phyloP scores from a whole-genome alignment of 2,888 invertebrate genomes.

The Trypoxylon attenuatum region DNA sequence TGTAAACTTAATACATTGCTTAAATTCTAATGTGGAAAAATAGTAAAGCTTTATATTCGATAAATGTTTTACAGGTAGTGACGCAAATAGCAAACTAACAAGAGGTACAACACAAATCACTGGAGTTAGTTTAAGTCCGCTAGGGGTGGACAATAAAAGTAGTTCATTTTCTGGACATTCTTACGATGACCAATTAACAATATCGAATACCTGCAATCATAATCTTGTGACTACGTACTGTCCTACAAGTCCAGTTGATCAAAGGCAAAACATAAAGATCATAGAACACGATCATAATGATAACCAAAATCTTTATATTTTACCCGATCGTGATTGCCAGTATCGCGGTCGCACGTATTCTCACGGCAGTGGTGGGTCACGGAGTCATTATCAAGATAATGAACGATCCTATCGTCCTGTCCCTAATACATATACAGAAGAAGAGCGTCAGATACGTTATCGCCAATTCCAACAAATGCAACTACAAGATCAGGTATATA shows the following conservation, averaged over 20 bases:
- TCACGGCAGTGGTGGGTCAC: conserved; percentile 65
- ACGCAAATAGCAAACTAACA: conserved; percentile 53
- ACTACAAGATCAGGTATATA: conserved; percentile 50
- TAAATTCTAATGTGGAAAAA: too few species aligned
- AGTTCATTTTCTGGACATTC: conserved; percentile 51
- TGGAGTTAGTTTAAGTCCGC: conserved; percentile 67
- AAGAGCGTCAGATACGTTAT: conserved; percentile 65
- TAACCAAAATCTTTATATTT: conserved; percentile 69
- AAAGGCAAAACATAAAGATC: conserved; percentile 57
- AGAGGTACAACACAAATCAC: conserved; percentile 62
- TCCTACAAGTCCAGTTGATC: conserved; percentile 53
- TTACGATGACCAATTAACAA: conserved; percentile 46
- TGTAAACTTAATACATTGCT: too few species aligned
- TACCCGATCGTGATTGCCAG: conserved; percentile 69
- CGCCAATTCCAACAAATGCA: conserved; percentile 59
- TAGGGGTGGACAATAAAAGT: conserved; percentile 62
- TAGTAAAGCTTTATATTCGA: too few species aligned
- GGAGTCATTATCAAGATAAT: conserved; percentile 55
- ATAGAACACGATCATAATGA: conserved; percentile 67
- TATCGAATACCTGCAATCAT: conserved; percentile 47
- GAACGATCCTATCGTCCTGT: conserved; percentile 64
- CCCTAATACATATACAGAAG: conserved; percentile 67
- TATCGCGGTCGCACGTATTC: conserved; percentile 69
- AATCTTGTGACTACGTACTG: conserved; percentile 52
- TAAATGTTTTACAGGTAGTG: conserved; percentile 48